A percentile compares a stretch with the other conserved stretches of the same genome.
These are phyloP conservation scores for Gymnocheta viridis DNA, from an alignment of 2,888 invertebrate genomes.

Conservation along the genomic window DNA sequence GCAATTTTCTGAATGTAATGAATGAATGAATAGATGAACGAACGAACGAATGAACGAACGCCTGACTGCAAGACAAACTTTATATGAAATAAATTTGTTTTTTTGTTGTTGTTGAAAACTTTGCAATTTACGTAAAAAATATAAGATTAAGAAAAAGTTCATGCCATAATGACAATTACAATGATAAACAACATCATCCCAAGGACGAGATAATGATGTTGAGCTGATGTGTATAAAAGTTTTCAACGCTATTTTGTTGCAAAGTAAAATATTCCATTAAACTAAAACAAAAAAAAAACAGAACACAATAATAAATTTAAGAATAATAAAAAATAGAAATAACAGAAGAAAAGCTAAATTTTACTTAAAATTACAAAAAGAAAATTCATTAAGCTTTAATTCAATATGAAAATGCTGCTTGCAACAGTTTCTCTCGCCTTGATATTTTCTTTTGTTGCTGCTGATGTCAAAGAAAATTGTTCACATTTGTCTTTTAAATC, in stretches of 20 bases:
- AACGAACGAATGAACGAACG: constrained; percentile 23
- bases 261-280: constrained; percentile 35
- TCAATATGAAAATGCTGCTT: constrained; percentile 6
- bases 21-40: constrained; percentile 32
- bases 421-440: constrained; percentile 12
- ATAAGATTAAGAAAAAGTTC: constrained; percentile 1
- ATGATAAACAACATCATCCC: constrained; percentile 22
- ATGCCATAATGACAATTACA: constrained; percentile 7
- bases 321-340: constrained; percentile 21
- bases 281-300: constrained; percentile 7
- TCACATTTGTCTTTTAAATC: constrained; percentile 53
- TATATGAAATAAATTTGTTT: neutral
- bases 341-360: neutral
- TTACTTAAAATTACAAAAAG: constrained; percentile 1
- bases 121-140: neutral
- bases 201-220: constrained; percentile 17
- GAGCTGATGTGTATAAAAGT: constrained; percentile 18
- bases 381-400: constrained; percentile 15
- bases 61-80: neutral
- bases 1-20: constrained; percentile 61
- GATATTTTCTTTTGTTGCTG: neutral
- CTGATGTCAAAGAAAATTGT: constrained; percentile 26
- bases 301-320: constrained; percentile 29
- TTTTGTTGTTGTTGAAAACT: neutral
- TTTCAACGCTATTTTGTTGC: constrained; percentile 1